Evolutionary conservation across 2,113 vertebrate genomes (phyloP), one percentile per base, ranked within the genome.

Genomic region (Phodopus roborovskii): DNA sequence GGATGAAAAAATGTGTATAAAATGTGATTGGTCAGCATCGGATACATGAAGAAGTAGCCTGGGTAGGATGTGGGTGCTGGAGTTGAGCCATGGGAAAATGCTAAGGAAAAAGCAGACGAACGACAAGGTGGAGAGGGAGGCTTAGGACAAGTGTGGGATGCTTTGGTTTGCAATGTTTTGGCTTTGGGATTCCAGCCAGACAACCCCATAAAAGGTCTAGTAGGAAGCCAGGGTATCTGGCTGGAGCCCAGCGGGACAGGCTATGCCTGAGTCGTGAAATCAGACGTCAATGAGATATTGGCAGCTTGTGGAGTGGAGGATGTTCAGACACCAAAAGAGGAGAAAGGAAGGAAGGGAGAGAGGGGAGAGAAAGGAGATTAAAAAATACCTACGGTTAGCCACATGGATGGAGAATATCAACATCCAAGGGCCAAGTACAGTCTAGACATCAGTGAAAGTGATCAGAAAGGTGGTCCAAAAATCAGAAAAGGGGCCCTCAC

Each of bases 291-390:
- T 8, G 45, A 78, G 17, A 30, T 15, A 33, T 39, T 79, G 83
- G 24, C 92, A 95, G 45, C 19, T 81, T 30, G 70, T 56, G 30
- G n/a, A 15, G 24, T n/a, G 24, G n/a, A 84, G 6, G 5, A 6
- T 66, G 42, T 70, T 16, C 58, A 64, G 73, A 77, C 17, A n/a
- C 53, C 62, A 64, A 70, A 36, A 77, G 39, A 26, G 50, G 48
- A 68, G 15, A 36, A 50, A 30, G 7, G 17, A 10, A 42, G 56
- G n/a, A 0, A 30, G 12, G 8, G 56, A 50, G n/a, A 33, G 19
- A 64, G 13, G 24, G 30, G 3, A 26, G 8, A 2, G 1, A n/a
- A 1, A 20, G 17, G 11, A 30, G 10, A 5, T 17, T 71, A 36
- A 6, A 88, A 36, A 82, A 39, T 60, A 33, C 45, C 15, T 42